phyloP scores from a whole-genome alignment of 2,113 vertebrate genomes.

The Ornithorhynchus anatinus region DNA sequence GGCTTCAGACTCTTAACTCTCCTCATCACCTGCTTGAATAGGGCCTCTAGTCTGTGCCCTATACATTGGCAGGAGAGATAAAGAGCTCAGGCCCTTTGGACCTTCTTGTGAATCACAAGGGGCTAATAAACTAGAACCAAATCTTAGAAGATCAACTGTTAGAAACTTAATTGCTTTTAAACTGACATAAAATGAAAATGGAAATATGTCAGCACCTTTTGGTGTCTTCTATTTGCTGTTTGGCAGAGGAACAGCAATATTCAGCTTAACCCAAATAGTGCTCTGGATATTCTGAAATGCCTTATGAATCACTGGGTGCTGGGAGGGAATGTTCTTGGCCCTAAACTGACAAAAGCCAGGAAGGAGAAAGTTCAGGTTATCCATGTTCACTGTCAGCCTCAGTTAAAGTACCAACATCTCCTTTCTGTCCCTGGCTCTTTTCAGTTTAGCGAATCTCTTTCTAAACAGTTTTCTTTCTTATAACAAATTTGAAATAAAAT shows the following conservation, averaged over 20 bases:
- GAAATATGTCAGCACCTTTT: neutral
- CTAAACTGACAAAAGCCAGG: slow-evolving; percentile 29
- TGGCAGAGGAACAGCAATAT: slow-evolving; percentile 12
- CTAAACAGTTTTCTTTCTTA: slow-evolving; percentile 65
- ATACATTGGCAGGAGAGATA: neutral
- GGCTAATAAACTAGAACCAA: neutral
- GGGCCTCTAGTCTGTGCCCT: neutral
- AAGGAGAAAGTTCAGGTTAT: slow-evolving; percentile 13
- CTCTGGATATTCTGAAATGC: slow-evolving; percentile 31
- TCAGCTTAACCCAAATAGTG: neutral
- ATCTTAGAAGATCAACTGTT: neutral
- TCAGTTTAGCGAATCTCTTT: slow-evolving; percentile 58
- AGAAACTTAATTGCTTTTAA: slow-evolving; percentile 3
- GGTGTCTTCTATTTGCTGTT: neutral
- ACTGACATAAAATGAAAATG: neutral
- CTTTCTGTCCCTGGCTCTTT: slow-evolving; percentile 45
- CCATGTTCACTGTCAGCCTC: slow-evolving; percentile 42
- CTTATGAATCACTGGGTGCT: no score
- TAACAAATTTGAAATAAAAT: slow-evolving; percentile 51
- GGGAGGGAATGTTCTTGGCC: neutral
- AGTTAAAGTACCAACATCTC: slow-evolving; percentile 41
- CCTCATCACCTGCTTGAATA: neutral
- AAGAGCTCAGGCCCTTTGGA: neutral
- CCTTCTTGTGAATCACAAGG: slow-evolving; percentile 13
- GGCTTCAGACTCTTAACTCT: neutral